phyloP scores from a whole-genome alignment of 2,888 invertebrate genomes.

The Galeopsomyia nigrocyanea region DNA sequence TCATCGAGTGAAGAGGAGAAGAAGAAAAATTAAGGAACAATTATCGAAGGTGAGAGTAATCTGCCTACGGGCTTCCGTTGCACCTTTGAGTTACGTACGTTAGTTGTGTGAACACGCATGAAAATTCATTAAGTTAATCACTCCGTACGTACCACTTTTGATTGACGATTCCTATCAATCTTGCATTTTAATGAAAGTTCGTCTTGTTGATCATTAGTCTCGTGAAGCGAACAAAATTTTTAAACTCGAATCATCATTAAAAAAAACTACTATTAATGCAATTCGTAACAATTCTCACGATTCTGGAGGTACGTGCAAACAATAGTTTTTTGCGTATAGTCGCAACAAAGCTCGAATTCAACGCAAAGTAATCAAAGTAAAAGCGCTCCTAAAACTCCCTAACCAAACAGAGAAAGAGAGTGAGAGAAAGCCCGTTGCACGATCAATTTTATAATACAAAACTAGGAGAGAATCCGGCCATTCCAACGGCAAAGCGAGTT shows the following conservation, averaged over 20 bases:
- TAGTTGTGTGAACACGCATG: not conserved
- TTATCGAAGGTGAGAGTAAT: conserved; percentile 24
- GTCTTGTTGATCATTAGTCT: too few species aligned
- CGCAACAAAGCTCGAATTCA: not conserved
- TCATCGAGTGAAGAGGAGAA: conserved; percentile 34
- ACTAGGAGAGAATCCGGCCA: conserved; percentile 45
- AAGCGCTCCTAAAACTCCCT: conserved; percentile 21
- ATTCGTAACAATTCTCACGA: too few species aligned
- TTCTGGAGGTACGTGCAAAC: too few species aligned
- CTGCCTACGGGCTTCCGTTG: not conserved
- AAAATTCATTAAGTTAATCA: conserved; percentile 23
- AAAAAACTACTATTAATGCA: too few species aligned
- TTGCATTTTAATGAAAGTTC: too few species aligned
- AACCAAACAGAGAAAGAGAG: conserved; percentile 2
- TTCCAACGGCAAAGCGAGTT: conserved; percentile 6
- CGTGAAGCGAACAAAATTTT: too few species aligned
- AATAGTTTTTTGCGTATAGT: too few species aligned
- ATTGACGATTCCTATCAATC: not conserved
- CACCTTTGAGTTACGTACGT: not conserved
- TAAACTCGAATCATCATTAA: too few species aligned
- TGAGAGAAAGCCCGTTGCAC: conserved; percentile 13
- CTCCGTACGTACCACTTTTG: not conserved
- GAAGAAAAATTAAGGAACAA: conserved; percentile 13
- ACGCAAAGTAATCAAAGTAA: conserved; percentile 33
- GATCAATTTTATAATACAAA: conserved; percentile 43